A percentile compares a stretch with the other conserved stretches of the same genome.
phyloP scores from a whole-genome alignment of 2,797 vertebrate genomes.

The Gymnoscopelus braueri region DNA sequence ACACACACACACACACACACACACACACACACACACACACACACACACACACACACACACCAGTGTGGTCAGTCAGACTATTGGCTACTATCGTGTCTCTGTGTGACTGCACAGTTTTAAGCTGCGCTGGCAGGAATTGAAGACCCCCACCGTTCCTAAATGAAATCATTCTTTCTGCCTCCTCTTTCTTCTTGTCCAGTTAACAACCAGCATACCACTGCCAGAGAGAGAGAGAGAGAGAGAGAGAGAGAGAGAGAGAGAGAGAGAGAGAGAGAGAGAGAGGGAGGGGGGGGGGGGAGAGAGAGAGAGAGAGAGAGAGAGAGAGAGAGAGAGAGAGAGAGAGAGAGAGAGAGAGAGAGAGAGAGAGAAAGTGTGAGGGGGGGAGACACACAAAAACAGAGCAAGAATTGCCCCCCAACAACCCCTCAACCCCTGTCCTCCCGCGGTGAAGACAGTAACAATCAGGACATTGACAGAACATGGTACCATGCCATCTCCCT shows the following conservation, averaged over 20 bases:
- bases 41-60: not conserved
- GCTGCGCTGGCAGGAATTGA: constrained; percentile 53
- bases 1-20: too few relatives aligned
- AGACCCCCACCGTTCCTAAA: constrained; percentile 55
- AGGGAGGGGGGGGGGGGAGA: constrained; percentile 50
- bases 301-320: constrained; percentile 56
- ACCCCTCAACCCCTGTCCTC: not conserved
- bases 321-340: constrained; percentile 55
- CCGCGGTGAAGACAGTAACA: constrained; percentile 57
- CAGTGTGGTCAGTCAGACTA: not conserved
- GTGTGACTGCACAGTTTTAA: constrained; percentile 56
- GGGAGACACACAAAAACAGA: not conserved
- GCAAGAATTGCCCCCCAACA: not conserved
- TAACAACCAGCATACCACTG: constrained; percentile 51
- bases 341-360: constrained; percentile 37
- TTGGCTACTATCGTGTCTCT: not conserved
- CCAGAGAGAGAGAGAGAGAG: constrained; percentile 57
- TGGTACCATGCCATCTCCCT: constrained; percentile 54
- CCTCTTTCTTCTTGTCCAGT: constrained; percentile 59
- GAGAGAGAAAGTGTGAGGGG: not conserved
- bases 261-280: constrained; percentile 51
- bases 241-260: constrained; percentile 51
- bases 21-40: too few relatives aligned
- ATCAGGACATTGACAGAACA: constrained; percentile 69
- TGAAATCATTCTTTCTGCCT: constrained; percentile 66